Evolutionary conservation across 2,113 vertebrate genomes (phyloP).

Genomic region (Lepidothrix coronata): DNA sequence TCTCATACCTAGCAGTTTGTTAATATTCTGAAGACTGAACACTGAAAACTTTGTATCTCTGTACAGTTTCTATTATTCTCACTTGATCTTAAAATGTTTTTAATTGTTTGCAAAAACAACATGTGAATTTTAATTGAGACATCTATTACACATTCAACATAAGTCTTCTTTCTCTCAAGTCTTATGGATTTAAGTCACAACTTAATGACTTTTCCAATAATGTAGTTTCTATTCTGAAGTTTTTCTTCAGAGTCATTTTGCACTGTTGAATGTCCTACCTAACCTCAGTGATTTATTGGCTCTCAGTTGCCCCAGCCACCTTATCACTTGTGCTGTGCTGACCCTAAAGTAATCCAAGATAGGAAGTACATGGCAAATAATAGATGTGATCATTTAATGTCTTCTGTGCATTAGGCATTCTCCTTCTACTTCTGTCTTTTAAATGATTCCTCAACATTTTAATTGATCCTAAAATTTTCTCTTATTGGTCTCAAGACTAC

Average conservation of each 20-base stretch:
- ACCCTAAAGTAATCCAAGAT: slow-evolving; percentile 38
- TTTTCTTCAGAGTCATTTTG: slow-evolving; percentile 13
- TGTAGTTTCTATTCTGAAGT: background rate
- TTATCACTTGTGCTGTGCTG: slow-evolving; percentile 8
- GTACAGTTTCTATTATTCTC: background rate
- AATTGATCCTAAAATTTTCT: background rate
- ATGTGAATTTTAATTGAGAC: background rate
- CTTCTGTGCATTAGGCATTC: background rate
- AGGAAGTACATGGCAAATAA: slow-evolving; percentile 2
- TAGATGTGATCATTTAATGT: background rate
- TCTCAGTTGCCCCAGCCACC: slow-evolving; percentile 4
- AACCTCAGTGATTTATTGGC: slow-evolving; percentile 19
- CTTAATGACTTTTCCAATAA: background rate
- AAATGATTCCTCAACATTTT: background rate
- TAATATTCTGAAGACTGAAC: background rate
- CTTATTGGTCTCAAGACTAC: background rate
- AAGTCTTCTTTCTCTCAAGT: background rate
- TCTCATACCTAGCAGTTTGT: background rate
- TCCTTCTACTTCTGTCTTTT: background rate
- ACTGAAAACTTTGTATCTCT: background rate
- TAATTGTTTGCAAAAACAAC: background rate
- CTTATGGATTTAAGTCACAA: background rate
- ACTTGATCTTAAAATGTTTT: background rate
- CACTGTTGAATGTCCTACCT: background rate
- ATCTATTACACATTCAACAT: background rate